phyloP scores from a whole-genome alignment of 2,797 vertebrate species.

The Micrastur ruficollis region DNA sequence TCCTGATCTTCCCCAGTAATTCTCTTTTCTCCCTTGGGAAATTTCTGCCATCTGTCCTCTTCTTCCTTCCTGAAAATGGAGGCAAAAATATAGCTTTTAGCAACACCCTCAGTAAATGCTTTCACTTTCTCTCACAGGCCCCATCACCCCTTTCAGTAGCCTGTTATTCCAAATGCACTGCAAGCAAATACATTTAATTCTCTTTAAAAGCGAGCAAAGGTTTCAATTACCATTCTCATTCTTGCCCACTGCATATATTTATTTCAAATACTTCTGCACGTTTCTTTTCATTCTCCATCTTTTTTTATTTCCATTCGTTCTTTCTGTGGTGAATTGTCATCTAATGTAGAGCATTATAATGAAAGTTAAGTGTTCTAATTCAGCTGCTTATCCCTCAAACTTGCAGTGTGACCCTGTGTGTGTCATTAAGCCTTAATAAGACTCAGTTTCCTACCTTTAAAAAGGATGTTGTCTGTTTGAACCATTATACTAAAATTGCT shows the following conservation, averaged over 20 bases:
- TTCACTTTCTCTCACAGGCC: slow-evolving; percentile 34
- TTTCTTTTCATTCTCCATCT: slow-evolving; percentile 47
- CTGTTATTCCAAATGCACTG: slow-evolving; percentile 2
- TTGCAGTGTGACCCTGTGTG: neutral
- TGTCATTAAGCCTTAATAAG: neutral
- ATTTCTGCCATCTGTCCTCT: slow-evolving; percentile 68
- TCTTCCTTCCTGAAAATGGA: slow-evolving; percentile 46
- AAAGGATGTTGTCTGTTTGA: neutral
- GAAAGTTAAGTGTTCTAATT: neutral
- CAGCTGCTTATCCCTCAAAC: neutral
- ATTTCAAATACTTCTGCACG: slow-evolving; percentile 7
- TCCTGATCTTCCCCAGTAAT: slow-evolving; percentile 62
- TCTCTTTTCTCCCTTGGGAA: slow-evolving; percentile 62
- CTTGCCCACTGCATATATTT: slow-evolving; percentile 32
- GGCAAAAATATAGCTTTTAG: slow-evolving; percentile 33
- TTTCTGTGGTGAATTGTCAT: slow-evolving; percentile 8
- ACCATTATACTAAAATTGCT: neutral
- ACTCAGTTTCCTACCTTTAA: neutral
- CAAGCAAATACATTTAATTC: slow-evolving; percentile 30
- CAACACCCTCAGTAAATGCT: neutral
- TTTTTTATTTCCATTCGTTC: slow-evolving; percentile 14
- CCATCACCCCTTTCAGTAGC: slow-evolving; percentile 7
- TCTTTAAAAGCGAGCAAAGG: slow-evolving; percentile 47
- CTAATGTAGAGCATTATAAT: neutral
- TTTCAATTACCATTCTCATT: slow-evolving; percentile 36